Evolutionary conservation across 2,888 invertebrate genomes (phyloP).

Genomic region (Eupithecia vulgata): DNA sequence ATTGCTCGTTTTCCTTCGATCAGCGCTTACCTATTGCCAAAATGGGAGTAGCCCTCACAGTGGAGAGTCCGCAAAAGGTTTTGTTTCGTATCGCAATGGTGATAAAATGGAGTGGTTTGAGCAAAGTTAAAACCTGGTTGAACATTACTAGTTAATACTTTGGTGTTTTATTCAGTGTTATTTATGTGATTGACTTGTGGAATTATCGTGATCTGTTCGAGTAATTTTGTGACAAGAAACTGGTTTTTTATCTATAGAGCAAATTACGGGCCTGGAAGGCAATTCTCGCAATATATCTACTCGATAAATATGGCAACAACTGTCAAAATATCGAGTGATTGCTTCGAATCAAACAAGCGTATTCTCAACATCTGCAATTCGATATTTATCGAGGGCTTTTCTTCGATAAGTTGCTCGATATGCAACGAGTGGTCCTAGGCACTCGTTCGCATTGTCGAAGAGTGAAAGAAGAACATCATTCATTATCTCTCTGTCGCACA

Average conservation of each 20-base stretch:
- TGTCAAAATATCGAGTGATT: too few relatives aligned
- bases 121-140: neutral
- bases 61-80: neutral
- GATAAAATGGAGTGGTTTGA: neutral
- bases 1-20: neutral
- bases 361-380: too few relatives aligned
- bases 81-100: constrained; percentile 1
- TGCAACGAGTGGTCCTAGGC: too few relatives aligned
- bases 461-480: too few relatives aligned
- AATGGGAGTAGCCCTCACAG: neutral
- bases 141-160: constrained; percentile 4
- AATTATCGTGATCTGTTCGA: neutral
- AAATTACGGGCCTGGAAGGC: neutral
- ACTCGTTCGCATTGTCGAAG: too few relatives aligned
- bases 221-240: neutral
- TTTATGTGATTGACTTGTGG: neutral
- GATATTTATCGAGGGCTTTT: too few relatives aligned
- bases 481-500: too few relatives aligned
- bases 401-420: too few relatives aligned
- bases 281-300: too few relatives aligned
- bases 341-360: too few relatives aligned
- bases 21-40: neutral
- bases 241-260: neutral
- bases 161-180: neutral
- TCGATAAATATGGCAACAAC: too few relatives aligned